These are phyloP conservation scores for Pogonocichla stellata DNA, from an alignment of 2,113 vertebrate genomes.

Conservation along the genomic window DNA sequence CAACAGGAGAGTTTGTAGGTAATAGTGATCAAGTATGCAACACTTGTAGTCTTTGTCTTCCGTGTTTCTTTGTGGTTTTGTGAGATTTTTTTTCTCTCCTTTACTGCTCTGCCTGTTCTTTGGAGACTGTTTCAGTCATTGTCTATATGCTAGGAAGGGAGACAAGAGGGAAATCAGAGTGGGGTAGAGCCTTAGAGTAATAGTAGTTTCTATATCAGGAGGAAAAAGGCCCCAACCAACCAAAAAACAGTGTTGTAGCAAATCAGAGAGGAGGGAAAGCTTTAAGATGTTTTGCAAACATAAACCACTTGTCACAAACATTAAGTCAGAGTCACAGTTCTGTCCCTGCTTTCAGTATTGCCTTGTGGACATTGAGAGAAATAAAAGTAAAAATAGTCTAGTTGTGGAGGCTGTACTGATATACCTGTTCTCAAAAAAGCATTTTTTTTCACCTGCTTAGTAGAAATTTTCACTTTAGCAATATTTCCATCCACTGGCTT, in stretches of 20 bases:
- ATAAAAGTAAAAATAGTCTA: background rate
- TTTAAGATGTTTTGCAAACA: background rate
- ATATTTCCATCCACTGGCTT: background rate
- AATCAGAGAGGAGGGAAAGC: fast-evolving
- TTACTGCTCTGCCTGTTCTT: background rate
- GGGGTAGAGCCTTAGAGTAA: background rate
- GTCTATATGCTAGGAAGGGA: background rate
- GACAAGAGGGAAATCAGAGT: background rate
- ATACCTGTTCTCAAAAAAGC: background rate
- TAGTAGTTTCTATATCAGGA: background rate
- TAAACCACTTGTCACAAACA: background rate
- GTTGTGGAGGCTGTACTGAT: background rate
- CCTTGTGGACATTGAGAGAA: background rate
- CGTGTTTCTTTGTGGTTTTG: background rate
- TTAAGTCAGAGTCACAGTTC: background rate
- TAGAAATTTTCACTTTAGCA: background rate
- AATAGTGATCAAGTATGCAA: background rate
- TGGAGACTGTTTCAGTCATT: background rate
- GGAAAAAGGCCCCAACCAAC: fast-evolving
- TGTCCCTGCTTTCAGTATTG: background rate
- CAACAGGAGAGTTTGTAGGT: background rate
- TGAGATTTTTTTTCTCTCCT: background rate
- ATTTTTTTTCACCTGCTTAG: background rate
- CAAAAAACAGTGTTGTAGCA: background rate
- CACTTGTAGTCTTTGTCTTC: background rate